phyloP scores from a whole-genome alignment of 2,113 vertebrate species.

The Cryptoleucopteryx plumbea region DNA sequence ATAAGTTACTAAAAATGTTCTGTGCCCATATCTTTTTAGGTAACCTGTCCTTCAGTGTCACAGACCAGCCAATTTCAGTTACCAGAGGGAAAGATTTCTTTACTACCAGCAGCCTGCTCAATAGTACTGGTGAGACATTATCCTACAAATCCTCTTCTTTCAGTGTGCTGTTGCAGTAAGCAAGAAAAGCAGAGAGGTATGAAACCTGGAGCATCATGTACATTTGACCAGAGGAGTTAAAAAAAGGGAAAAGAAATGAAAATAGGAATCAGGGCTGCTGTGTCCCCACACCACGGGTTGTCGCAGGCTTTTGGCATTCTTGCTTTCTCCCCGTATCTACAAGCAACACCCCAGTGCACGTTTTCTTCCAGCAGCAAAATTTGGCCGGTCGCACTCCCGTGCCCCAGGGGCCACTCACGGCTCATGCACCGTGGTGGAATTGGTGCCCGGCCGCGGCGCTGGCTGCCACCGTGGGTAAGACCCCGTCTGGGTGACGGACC shows the following conservation, averaged over 20 bases:
- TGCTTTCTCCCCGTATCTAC: neutral
- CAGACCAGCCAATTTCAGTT: neutral
- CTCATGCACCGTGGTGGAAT: fast-evolving
- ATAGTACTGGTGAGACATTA: neutral
- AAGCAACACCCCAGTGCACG: neutral
- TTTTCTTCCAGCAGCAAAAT: neutral
- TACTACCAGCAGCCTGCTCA: neutral
- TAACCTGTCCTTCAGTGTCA: neutral
- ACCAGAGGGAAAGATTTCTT: neutral
- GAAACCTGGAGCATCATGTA: fast-evolving
- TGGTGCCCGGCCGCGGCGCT: fast-evolving
- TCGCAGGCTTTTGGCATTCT: neutral
- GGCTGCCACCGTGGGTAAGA: neutral
- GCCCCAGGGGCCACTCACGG: neutral
- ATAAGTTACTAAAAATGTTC: neutral
- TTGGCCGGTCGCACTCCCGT: neutral
- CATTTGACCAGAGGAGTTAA: neutral
- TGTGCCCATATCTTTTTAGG: neutral
- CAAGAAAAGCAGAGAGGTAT: neutral
- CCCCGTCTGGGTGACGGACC: neutral
- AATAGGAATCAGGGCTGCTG: neutral
- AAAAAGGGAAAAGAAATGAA: neutral
- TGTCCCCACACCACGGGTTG: fast-evolving
- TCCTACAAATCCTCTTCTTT: neutral
- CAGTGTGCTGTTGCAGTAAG: neutral